Evolutionary conservation across 2,888 invertebrate genomes (phyloP), one percentile per base, ranked within the genome.

Genomic region (Scaptomyza cyrtandrae): DNA sequence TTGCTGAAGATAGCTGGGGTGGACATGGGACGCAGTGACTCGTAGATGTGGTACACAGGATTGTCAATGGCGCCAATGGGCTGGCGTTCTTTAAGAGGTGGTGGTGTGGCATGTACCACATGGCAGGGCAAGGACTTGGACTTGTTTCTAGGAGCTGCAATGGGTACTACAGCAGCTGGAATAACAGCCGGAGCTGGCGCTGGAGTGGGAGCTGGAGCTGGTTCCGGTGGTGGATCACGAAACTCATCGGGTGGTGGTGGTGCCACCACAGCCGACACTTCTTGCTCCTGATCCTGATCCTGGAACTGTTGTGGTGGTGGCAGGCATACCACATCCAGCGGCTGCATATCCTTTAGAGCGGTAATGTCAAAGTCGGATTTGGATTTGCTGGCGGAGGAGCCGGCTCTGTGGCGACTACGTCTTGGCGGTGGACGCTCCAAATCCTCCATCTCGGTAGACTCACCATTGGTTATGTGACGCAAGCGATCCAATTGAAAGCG

Each of bases 301-400:
- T 97, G 97, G 92, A 97, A 96, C 88, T 96, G 96, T 1, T 97
- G 97, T 0, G 97, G 97, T 31, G 96, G 96, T 55, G 95, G 92
- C 67, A 95, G 91, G 31, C 94, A 93, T 1, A 96, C 93, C 87
- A 96, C 95, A 79, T 96, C 96, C 86, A 95, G 95, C 43, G 94
- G 94, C 90, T 93, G 94, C 76, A 94, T 93, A 67, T 94, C 94
- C 53, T 93, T 93, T 58, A 93, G 92, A 76, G 93, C 93, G 39
- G 93, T 93, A 29, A 95, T 91, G 85, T 94, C 93, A 31, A 94
- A 91, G 83, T 94, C 94, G 11, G 95, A 94, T 87, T 93, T 94
- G 2, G 94, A 94, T 89, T 94, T 90, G 50, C 59, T 61, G 49
- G 62, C 60, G 52, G 69, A 65, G 50, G 60, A 61, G 33, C 65